Percentiles rank a stretch among this genome's conserved stretches.
phyloP scores from a whole-genome alignment of 2,797 vertebrate genomes.

The Coranthus polyacanthus region DNA sequence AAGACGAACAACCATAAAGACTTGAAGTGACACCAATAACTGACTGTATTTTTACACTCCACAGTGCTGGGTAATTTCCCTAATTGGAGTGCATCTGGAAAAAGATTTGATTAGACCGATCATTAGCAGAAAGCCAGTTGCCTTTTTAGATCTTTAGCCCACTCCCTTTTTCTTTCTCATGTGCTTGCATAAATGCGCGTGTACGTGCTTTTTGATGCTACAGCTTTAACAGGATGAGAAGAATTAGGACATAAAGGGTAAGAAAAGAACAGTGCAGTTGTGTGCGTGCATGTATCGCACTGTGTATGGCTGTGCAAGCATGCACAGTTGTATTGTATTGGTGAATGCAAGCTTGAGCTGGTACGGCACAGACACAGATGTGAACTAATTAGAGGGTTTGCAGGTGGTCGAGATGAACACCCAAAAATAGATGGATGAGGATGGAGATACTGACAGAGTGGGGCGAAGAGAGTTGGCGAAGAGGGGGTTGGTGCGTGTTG shows the following conservation, averaged over 20 bases:
- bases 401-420: constrained; percentile 82
- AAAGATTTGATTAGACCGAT: constrained; percentile 65
- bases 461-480: constrained; percentile 35
- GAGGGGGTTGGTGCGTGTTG: constrained; percentile 8
- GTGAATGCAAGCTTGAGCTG: constrained; percentile 65
- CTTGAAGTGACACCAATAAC: constrained; percentile 46
- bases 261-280: constrained; percentile 30
- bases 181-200: constrained; percentile 18
- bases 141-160: constrained; percentile 65
- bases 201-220: constrained; percentile 36
- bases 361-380: constrained; percentile 84
- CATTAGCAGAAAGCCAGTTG: constrained; percentile 65
- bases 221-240: constrained; percentile 40
- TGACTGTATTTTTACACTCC: constrained; percentile 50
- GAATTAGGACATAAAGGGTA: constrained; percentile 40
- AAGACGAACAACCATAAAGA: constrained; percentile 42
- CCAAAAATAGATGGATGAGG: constrained; percentile 79
- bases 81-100: constrained; percentile 69
- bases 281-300: constrained; percentile 6
- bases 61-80: constrained; percentile 61
- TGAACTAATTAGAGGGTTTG: constrained; percentile 87
- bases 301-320: constrained; percentile 3
- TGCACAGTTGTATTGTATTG: constrained; percentile 51
- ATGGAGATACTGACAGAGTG: constrained; percentile 55
- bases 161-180: constrained; percentile 25